phyloP scores from a whole-genome alignment of 1,140 invertebrate genomes.

The Apis florea region DNA sequence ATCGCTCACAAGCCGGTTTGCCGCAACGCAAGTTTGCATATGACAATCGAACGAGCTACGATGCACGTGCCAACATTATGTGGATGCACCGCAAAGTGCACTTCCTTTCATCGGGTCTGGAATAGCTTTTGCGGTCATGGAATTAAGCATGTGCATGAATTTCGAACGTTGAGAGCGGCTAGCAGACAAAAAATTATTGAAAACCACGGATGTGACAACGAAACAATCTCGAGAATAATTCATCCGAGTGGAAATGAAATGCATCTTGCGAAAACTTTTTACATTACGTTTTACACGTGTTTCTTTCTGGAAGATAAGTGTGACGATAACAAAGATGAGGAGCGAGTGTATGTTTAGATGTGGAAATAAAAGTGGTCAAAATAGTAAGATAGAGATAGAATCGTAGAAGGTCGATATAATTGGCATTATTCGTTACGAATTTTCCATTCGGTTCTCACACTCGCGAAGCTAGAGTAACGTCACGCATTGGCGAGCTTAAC shows the following conservation, averaged over 20 bases:
- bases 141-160: not conserved
- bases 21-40: conserved; percentile 16
- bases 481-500: conserved; percentile 17
- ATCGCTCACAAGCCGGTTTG: conserved; percentile 24
- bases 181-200: not conserved
- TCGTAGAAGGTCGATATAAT: conserved; percentile 9
- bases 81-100: conserved; percentile 46
- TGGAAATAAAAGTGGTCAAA: not conserved
- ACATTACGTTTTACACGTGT: not conserved
- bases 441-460: conserved; percentile 65
- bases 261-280: not conserved
- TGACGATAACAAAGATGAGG: not conserved
- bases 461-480: conserved; percentile 33
- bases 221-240: not conserved
- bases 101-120: conserved; percentile 13
- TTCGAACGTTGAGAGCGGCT: not conserved
- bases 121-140: conserved; percentile 37
- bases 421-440: conserved; percentile 41
- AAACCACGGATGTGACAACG: not conserved
- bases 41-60: conserved; percentile 19
- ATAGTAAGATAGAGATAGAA: not conserved
- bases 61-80: conserved; percentile 39
- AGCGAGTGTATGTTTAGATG: not conserved
- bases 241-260: not conserved
- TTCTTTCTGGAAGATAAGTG: not conserved